phyloP scores from a whole-genome alignment of 2,797 vertebrate species.

The Hapalemur alaotrensis region DNA sequence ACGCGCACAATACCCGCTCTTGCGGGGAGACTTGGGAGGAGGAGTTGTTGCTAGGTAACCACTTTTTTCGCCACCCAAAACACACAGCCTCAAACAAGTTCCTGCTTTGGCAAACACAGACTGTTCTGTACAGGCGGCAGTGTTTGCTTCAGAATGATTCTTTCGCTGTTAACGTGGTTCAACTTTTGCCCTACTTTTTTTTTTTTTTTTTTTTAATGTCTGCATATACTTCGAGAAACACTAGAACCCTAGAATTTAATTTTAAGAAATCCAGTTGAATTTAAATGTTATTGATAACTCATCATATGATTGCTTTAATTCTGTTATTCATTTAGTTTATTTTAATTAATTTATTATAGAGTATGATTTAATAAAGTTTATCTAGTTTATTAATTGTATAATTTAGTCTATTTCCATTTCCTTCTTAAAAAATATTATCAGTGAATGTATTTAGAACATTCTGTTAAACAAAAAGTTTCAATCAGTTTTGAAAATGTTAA shows the following conservation, averaged over 20 bases:
- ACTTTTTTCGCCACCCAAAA: constrained; percentile 65
- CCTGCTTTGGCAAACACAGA: constrained; percentile 47
- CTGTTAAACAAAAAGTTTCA: background rate
- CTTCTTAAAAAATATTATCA: background rate
- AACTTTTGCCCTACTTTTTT: background rate
- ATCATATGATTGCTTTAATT: background rate
- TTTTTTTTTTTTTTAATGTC: background rate
- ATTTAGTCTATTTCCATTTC: background rate
- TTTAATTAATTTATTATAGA: background rate
- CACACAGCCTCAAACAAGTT: constrained; percentile 64
- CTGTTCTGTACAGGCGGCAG: background rate
- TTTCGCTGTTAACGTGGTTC: background rate
- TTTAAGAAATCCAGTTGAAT: constrained; percentile 34
- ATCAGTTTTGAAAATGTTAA: constrained; percentile 24
- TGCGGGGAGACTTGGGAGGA: constrained; percentile 52
- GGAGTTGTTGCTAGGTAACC: constrained; percentile 83
- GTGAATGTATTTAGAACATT: background rate
- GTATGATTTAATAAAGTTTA: background rate
- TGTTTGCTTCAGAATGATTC: constrained; percentile 26
- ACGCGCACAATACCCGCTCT: constrained; percentile 38
- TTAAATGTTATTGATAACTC: background rate
- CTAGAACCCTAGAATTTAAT: background rate
- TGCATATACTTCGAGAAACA: background rate
- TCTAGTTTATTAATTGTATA: background rate
- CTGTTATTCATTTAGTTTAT: background rate